phyloP scores from a whole-genome alignment of 2,797 vertebrate species.

The Hybognathus amarus region DNA sequence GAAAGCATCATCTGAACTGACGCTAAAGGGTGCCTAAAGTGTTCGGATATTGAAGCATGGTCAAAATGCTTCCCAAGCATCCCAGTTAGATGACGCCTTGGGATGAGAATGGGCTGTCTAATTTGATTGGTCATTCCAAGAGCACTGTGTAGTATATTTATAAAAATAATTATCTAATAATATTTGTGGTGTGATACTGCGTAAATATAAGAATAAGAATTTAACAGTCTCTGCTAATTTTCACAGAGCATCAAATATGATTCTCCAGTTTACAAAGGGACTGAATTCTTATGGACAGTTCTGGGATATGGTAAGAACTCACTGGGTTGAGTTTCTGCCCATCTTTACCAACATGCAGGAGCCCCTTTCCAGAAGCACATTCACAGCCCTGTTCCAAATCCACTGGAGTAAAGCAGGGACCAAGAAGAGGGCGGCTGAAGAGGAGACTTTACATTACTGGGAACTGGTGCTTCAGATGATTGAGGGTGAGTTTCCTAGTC shows the following conservation, averaged over 20 bases:
- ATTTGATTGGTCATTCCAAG: neutral
- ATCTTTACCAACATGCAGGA: conserved; percentile 65
- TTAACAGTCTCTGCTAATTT: neutral
- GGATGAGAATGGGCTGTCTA: too few relatives aligned
- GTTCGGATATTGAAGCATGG: too few relatives aligned
- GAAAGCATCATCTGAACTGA: too few relatives aligned
- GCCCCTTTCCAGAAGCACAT: conserved; percentile 58
- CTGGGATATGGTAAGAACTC: conserved; percentile 67
- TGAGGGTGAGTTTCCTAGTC: conserved; percentile 60
- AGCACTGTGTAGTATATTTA: neutral
- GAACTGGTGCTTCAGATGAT: conserved; percentile 65
- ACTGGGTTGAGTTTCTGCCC: conserved; percentile 68
- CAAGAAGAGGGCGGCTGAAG: conserved; percentile 64
- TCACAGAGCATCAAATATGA: conserved; percentile 71
- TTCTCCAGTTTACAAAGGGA: conserved; percentile 72
- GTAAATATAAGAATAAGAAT: neutral
- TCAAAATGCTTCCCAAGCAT: too few relatives aligned
- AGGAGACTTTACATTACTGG: conserved; percentile 66
- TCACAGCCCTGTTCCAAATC: conserved; percentile 67
- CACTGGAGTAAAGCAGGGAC: conserved; percentile 62
- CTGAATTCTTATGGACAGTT: conserved; percentile 73
- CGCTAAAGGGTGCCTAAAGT: too few relatives aligned
- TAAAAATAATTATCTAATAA: neutral
- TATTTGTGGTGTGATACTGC: neutral
- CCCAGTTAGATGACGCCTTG: too few relatives aligned